These are phyloP conservation scores for Ailurus styani DNA, from an alignment of 2,113 vertebrate genomes.

Conservation along the genomic window DNA sequence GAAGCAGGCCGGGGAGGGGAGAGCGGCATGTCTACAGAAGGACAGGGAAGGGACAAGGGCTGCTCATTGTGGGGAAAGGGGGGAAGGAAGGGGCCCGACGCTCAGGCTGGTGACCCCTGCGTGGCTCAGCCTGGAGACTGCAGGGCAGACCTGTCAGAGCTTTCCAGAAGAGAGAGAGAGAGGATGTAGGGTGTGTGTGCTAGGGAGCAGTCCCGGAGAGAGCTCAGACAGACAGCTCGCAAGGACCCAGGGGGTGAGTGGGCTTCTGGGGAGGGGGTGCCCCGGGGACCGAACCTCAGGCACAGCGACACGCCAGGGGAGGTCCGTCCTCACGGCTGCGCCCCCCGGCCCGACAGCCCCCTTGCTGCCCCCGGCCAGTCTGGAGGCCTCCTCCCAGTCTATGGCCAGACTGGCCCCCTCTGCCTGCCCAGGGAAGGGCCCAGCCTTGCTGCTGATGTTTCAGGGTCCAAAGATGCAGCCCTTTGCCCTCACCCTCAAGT, in stretches of 20 bases:
- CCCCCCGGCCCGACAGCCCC: not conserved
- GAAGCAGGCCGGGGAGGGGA: not conserved
- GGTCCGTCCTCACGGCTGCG: rapidly evolving
- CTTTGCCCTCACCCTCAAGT: not conserved
- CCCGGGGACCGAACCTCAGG: not conserved
- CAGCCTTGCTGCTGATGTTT: not conserved
- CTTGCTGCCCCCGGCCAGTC: not conserved
- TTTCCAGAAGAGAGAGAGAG: not conserved
- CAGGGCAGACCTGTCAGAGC: not conserved
- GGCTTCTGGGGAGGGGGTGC: not conserved
- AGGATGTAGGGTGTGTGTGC: not conserved
- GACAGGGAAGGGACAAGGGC: rapidly evolving
- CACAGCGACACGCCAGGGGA: not conserved
- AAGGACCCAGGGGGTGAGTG: not conserved
- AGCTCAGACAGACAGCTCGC: not conserved
- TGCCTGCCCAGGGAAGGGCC: not conserved
- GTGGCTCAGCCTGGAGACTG: not conserved
- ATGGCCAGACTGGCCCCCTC: not conserved
- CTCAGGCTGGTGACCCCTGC: not conserved
- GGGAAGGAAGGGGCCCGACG: not conserved
- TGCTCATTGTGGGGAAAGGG: too few species aligned
- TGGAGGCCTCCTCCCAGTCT: not conserved
- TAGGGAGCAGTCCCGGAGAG: not conserved
- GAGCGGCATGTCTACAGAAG: not conserved
- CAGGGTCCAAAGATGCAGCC: not conserved